phyloP scores from a whole-genome alignment of 2,888 invertebrate species.

The Dicyrtoma fusca region DNA sequence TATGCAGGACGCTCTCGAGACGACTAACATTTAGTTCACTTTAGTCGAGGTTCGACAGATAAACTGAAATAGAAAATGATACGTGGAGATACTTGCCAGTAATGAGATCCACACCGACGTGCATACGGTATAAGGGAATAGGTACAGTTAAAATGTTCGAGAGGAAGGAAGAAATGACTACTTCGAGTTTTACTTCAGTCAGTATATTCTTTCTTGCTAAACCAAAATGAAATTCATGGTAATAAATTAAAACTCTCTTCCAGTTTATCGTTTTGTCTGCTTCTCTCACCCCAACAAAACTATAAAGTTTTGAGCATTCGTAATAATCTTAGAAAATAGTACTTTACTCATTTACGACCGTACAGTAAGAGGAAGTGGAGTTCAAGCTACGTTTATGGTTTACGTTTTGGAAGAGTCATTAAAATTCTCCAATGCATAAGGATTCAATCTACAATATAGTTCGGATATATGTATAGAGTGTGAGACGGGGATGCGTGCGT shows the following conservation, averaged over 20 bases:
- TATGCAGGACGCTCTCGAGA: too few species aligned
- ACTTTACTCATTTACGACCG: conserved; percentile 33
- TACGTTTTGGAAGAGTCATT: conserved; percentile 25
- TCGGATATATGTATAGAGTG: too few species aligned
- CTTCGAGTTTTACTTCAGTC: neutral
- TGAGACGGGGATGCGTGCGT: too few species aligned
- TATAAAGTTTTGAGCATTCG: conserved; percentile 36
- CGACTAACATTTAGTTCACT: too few species aligned
- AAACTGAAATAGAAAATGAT: too few species aligned
- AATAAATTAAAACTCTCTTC: conserved; percentile 31
- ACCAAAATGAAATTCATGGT: conserved; percentile 26
- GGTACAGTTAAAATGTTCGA: too few species aligned
- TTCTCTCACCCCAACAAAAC: conserved; percentile 24
- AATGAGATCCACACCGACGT: too few species aligned
- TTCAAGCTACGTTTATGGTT: conserved; percentile 33
- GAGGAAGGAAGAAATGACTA: too few species aligned
- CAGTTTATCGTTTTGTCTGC: conserved; percentile 33
- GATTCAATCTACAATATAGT: neutral
- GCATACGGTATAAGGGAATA: too few species aligned
- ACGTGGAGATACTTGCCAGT: too few species aligned
- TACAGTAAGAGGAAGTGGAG: conserved; percentile 24
- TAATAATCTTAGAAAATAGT: conserved; percentile 36
- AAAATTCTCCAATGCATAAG: conserved; percentile 22
- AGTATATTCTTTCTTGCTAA: conserved; percentile 11
- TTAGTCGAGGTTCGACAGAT: too few species aligned